These are phyloP conservation scores for Phrynocephalus forsythii DNA, from an alignment of 2,797 vertebrate genomes.

Conservation along the genomic window DNA sequence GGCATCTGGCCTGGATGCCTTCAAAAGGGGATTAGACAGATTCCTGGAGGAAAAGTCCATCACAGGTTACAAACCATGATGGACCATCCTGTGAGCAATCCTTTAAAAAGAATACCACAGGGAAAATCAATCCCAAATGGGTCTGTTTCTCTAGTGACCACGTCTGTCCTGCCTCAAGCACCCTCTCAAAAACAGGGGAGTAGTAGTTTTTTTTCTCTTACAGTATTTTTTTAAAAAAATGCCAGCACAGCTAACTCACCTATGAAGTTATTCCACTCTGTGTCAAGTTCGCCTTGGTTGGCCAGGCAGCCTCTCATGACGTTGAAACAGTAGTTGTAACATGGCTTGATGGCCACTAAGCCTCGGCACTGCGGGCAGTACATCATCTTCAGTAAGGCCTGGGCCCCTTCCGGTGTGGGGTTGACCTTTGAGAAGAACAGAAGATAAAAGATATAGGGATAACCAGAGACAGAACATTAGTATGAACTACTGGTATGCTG, in stretches of 20 bases:
- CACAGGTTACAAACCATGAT: too few relatives aligned
- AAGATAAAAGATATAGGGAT: neutral
- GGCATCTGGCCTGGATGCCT: too few relatives aligned
- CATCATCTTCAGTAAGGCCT: slow-evolving; percentile 93
- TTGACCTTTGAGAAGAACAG: slow-evolving; percentile 82
- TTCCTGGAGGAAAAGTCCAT: too few relatives aligned
- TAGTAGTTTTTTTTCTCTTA: too few relatives aligned
- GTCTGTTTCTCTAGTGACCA: neutral
- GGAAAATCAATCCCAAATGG: neutral
- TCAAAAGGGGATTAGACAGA: too few relatives aligned
- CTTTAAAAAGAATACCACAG: too few relatives aligned
- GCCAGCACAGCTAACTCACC: slow-evolving; percentile 79
- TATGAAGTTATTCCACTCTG: slow-evolving; percentile 96
- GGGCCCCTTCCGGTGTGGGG: slow-evolving; percentile 88
- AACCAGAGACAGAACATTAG: neutral
- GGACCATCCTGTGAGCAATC: neutral
- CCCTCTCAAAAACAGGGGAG: neutral
- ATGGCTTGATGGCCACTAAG: slow-evolving; percentile 91
- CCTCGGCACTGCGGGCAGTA: slow-evolving; percentile 95
- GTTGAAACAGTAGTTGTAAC: slow-evolving; percentile 97
- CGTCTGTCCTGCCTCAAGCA: too few relatives aligned
- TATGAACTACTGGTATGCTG: too few relatives aligned
- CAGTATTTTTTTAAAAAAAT: too few relatives aligned
- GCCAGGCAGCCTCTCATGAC: slow-evolving; percentile 96
- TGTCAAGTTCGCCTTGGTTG: slow-evolving; percentile 94